phyloP scores from a whole-genome alignment of 2,113 vertebrate species.

The Eclectus roratus region DNA sequence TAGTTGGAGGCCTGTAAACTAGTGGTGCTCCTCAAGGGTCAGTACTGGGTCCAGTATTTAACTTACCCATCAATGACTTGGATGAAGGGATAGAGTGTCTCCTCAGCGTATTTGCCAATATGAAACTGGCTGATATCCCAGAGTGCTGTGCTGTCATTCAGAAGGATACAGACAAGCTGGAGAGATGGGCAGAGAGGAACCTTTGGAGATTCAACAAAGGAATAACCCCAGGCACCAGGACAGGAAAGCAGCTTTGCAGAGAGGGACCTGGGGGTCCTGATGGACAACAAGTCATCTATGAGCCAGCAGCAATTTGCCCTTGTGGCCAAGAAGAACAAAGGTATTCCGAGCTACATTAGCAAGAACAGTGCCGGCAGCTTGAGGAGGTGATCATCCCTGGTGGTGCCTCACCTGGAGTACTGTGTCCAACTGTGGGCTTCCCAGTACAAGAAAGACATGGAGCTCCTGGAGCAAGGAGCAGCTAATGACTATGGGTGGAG shows the following conservation, averaged over 20 bases:
- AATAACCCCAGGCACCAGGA: neutral
- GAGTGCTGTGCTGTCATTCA: neutral
- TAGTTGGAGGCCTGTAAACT: neutral
- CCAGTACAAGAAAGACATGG: neutral
- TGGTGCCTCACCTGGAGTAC: neutral
- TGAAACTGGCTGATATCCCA: neutral
- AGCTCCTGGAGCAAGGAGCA: neutral
- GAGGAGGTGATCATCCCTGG: neutral
- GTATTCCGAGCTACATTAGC: neutral
- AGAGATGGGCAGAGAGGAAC: neutral
- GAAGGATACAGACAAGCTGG: neutral
- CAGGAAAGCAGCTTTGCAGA: neutral
- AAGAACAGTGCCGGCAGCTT: neutral
- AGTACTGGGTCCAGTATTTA: neutral
- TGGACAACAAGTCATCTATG: neutral
- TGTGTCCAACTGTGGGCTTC: neutral
- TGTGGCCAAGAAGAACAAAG: neutral
- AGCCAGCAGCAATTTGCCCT: neutral
- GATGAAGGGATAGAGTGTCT: neutral
- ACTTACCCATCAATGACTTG: neutral
- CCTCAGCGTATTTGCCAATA: neutral
- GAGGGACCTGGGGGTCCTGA: neutral
- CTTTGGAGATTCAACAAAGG: neutral
- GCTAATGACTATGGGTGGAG: neutral
- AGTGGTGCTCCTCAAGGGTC: neutral